Percentiles rank a stretch among this genome's conserved stretches.
Conservation (phyloP, 2,113 vertebrate species). For the Pogonocichla stellata region DNA sequence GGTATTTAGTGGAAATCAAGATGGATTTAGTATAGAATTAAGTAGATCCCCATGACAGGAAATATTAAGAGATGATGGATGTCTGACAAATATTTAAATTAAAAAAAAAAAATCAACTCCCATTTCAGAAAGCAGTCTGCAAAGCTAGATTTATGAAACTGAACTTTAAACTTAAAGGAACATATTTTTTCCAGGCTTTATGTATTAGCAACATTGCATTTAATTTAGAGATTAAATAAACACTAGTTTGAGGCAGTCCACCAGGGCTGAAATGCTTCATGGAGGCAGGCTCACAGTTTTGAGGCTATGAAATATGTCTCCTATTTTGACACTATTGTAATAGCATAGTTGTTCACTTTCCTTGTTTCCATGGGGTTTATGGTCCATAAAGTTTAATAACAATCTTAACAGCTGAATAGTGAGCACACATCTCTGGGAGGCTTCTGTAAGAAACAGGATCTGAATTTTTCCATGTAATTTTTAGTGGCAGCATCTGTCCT, state of each 20-base stretch:
- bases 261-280: neutral
- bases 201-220: constrained; percentile 37
- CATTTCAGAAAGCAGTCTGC: neutral
- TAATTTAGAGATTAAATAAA: constrained; percentile 57
- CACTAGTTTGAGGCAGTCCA: constrained; percentile 23
- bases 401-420: constrained; percentile 79
- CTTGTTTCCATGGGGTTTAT: constrained; percentile 80
- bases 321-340: constrained; percentile 74
- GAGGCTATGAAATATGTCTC: constrained; percentile 74
- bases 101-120: constrained; percentile 4
- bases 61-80: constrained; percentile 48
- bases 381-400: constrained; percentile 86
- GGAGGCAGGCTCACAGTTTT: constrained; percentile 29
- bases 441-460: constrained; percentile 43
- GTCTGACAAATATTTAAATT: constrained; percentile 47
- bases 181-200: constrained; percentile 41
- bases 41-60: neutral
- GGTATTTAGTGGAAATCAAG: constrained; percentile 24
- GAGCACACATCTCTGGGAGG: constrained; percentile 61
- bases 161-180: constrained; percentile 37
- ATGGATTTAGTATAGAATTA: constrained; percentile 35
- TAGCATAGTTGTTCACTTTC: constrained; percentile 71
- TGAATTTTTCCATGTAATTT: constrained; percentile 40
- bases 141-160: constrained; percentile 23
- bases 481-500: neutral